Conservation (phyloP, 2,797 vertebrate genomes). For the Malacoraja senta region DNA sequence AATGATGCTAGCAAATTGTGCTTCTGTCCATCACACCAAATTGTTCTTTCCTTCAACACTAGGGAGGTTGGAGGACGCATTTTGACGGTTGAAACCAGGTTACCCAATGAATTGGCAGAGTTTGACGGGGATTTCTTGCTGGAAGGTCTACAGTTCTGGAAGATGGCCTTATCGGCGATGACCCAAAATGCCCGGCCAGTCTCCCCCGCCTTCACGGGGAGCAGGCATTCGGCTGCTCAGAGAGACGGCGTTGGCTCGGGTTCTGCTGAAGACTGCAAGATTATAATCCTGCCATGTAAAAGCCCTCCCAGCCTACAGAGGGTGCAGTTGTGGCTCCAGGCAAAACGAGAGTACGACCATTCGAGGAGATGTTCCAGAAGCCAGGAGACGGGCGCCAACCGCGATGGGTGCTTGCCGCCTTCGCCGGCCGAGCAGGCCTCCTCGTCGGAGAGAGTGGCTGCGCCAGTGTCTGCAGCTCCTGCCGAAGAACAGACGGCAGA, state of each 20-base stretch:
- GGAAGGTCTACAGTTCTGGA: conserved; percentile 89
- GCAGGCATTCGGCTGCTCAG: conserved; percentile 49
- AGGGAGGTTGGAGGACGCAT: conserved; percentile 88
- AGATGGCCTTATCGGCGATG: conserved; percentile 90
- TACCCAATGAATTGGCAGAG: conserved; percentile 76
- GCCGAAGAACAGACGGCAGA: background rate
- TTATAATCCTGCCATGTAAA: conserved; percentile 87
- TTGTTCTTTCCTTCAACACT: background rate
- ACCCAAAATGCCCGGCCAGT: conserved; percentile 64
- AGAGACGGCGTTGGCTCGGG: conserved; percentile 48
- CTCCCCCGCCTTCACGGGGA: conserved; percentile 56
- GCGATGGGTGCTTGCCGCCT: conserved; percentile 45
- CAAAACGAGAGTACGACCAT: conserved; percentile 79
- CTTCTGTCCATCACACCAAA: background rate
- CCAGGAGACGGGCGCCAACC: conserved; percentile 47
- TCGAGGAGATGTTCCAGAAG: conserved; percentile 64
- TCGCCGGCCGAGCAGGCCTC: conserved; percentile 23
- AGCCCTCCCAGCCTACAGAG: conserved; percentile 78
- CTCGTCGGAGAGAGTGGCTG: background rate
- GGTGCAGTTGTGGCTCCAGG: conserved; percentile 85
- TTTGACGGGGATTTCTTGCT: conserved; percentile 84
- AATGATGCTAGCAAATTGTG: background rate
- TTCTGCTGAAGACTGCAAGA: conserved; percentile 71
- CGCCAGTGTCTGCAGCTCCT: background rate
- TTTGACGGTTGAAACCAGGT: conserved; percentile 76